These are phyloP conservation scores for Deladenus siricidicola DNA, from an alignment of 2,888 invertebrate genomes.

Conservation along the genomic window DNA sequence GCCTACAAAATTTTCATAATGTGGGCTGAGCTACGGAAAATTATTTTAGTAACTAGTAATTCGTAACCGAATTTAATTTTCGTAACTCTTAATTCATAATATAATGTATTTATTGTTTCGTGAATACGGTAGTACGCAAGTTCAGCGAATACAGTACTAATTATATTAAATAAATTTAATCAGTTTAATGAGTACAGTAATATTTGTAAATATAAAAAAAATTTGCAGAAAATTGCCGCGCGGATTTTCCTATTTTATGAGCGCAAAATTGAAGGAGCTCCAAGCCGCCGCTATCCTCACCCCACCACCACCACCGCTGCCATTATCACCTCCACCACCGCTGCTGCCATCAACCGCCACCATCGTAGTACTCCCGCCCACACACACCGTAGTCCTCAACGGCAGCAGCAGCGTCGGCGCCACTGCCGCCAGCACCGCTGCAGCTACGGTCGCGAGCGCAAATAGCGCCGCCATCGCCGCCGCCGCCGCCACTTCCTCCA, in stretches of 20 bases:
- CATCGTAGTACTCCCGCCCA: not conserved
- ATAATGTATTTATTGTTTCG: not conserved
- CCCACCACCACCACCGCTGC: not conserved
- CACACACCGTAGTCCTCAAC: not conserved
- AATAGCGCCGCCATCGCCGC: too few species aligned
- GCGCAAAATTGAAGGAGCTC: too few species aligned
- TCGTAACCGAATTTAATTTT: too few species aligned
- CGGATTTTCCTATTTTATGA: not conserved
- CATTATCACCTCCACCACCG: not conserved
- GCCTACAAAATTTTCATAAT: too few species aligned
- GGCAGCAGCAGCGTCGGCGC: not conserved
- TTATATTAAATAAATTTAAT: too few species aligned
- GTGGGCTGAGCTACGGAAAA: too few species aligned
- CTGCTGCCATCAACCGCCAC: too few species aligned
- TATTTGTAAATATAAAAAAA: not conserved
- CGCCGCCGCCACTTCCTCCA: too few species aligned
- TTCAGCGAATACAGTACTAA: not conserved
- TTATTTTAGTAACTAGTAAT: too few species aligned
- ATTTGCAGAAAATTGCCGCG: not conserved
- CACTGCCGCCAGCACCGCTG: not conserved
- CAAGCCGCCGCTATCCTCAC: not conserved
- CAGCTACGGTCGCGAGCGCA: too few species aligned
- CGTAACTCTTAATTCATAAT: too few species aligned
- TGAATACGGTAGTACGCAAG: not conserved
- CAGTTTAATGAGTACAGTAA: too few species aligned